Evolutionary conservation across 1,140 invertebrate species (phyloP), one percentile per base, ranked within the genome.

Genomic region (Drosophila miranda): DNA sequence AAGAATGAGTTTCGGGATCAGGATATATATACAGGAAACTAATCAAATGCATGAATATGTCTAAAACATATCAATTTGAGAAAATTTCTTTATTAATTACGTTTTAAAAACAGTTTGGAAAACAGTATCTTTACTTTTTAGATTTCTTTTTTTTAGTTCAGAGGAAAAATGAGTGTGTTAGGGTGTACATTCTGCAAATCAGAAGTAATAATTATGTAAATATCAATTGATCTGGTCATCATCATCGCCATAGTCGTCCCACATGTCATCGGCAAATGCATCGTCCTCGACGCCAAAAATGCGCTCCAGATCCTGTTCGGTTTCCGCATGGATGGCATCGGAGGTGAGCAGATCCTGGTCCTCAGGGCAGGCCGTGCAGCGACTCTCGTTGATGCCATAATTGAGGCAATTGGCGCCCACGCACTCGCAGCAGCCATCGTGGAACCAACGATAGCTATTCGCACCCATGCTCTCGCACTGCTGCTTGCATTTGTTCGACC

Each of bases 381-480:
- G 75, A 16, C 88, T 97, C 87, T 98, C 96, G 80, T 97, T 96
- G 75, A 98, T 96, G 3, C 97, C 98, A 91, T 98, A 98, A 89
- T 97, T 97, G 14, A 97, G 93, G 87, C 97, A 99, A 38, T 94
- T 95, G 59, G 95, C 94, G 7, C 97, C 97, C 50, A 99, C 93
- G 90, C 98, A 99, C 91, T 99, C 96, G 91, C 98, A 99, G 89
- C 98, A 99, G 4, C 97, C 97, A 90, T 98, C 96, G 90, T 98
- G 97, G 91, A 99, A 99, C 97, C 97, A 98, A 75, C 97, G 83
- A 66, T 90, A 91, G 50, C 89, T 90, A 49, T 72, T 90, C n/a
- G 90, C 83, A 0, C 90, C 90, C 90, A 91, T 91, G 50, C 83
- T 90, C 26, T 91, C 82, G 58, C 90, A 91, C 52, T 91, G 82